Evolutionary conservation across 2,797 vertebrate species (phyloP).

Genomic region (Hydrolagus colliei): DNA sequence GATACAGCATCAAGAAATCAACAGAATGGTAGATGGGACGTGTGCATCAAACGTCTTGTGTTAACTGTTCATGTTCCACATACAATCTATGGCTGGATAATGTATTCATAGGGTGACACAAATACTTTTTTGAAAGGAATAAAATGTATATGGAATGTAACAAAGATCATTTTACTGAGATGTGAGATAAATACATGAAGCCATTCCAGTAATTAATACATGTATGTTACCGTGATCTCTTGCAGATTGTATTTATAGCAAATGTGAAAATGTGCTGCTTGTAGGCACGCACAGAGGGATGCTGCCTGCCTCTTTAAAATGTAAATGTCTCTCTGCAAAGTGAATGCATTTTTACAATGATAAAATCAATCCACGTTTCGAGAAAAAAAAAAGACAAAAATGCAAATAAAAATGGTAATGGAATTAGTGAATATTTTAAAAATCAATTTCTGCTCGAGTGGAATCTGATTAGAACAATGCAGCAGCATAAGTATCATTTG

Average conservation of each 20-base stretch:
- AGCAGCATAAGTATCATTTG: neutral
- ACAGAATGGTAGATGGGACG: too few relatives aligned
- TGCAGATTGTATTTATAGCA: neutral
- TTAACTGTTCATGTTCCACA: too few relatives aligned
- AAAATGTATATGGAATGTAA: neutral
- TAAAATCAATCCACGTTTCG: neutral
- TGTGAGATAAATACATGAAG: neutral
- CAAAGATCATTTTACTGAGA: neutral
- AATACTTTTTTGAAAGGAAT: neutral
- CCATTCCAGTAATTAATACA: neutral
- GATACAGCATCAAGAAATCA: too few relatives aligned
- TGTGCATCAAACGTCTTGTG: too few relatives aligned
- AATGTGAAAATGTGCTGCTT: neutral
- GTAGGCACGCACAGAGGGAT: neutral
- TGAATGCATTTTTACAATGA: conserved; percentile 13
- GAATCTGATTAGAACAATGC: conserved; percentile 12
- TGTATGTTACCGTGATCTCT: neutral
- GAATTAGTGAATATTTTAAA: conserved; percentile 10
- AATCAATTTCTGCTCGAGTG: conserved; percentile 2
- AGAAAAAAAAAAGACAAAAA: neutral
- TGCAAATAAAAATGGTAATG: neutral
- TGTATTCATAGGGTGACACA: neutral
- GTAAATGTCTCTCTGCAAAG: neutral
- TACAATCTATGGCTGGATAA: neutral
- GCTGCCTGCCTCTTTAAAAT: neutral